Conservation (phyloP, 2,888 invertebrate genomes). For the Luperina nickerlii region DNA sequence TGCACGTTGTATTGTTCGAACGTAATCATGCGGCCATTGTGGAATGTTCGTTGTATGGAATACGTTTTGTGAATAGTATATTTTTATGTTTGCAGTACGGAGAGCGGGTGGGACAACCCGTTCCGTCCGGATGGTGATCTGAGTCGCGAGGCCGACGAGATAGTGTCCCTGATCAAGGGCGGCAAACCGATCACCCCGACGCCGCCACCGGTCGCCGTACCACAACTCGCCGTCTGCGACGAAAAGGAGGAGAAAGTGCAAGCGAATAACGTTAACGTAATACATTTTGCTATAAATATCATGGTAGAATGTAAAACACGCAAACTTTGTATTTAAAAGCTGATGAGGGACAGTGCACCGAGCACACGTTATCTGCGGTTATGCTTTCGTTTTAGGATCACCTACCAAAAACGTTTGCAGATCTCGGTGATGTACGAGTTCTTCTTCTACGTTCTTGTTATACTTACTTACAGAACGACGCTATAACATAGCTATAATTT, state of each 20-base stretch:
- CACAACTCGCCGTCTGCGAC: slow-evolving; percentile 89
- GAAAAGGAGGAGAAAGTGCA: slow-evolving; percentile 84
- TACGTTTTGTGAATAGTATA: slow-evolving; percentile 29
- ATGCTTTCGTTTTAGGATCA: neutral
- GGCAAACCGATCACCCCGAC: slow-evolving; percentile 96
- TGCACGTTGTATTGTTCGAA: slow-evolving; percentile 52
- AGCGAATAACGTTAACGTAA: slow-evolving; percentile 84
- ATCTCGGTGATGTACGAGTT: neutral
- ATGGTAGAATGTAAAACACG: slow-evolving; percentile 2
- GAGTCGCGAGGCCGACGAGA: slow-evolving; percentile 98
- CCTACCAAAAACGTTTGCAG: neutral
- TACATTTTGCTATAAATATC: slow-evolving; percentile 57
- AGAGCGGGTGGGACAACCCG: slow-evolving; percentile 99
- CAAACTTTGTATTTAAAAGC: neutral
- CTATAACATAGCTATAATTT: neutral
- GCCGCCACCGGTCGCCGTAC: slow-evolving; percentile 87
- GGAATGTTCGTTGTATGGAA: slow-evolving; percentile 38
- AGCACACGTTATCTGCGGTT: neutral
- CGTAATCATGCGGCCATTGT: slow-evolving; percentile 54
- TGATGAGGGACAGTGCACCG: neutral
- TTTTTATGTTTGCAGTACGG: slow-evolving; percentile 92
- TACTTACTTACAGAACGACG: neutral
- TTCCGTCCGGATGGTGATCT: slow-evolving; percentile 99
- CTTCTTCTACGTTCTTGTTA: neutral
- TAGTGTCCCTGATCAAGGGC: slow-evolving; percentile 98